These are phyloP conservation scores for Trisateles emortualis DNA, from an alignment of 2,888 invertebrate genomes.

Conservation along the genomic window DNA sequence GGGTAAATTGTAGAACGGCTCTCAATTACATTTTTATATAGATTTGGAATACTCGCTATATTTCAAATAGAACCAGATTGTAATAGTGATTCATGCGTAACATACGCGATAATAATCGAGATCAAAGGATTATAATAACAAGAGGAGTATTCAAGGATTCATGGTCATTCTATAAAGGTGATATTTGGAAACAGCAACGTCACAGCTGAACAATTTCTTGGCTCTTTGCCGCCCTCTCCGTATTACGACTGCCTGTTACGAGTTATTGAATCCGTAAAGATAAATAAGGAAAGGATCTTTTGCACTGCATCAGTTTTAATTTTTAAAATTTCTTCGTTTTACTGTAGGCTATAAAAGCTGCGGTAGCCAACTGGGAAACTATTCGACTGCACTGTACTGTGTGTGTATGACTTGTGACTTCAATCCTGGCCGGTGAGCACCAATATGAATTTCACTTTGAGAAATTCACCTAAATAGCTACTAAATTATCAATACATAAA, in stretches of 20 bases:
- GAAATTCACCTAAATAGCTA: too few species aligned
- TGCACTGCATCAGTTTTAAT: conserved; percentile 47
- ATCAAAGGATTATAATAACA: conserved; percentile 41
- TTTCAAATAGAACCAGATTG: background rate
- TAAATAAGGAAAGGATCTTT: conserved; percentile 54
- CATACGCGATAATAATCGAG: conserved; percentile 39
- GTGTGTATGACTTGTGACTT: too few species aligned
- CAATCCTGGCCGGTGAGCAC: too few species aligned
- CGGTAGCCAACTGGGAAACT: too few species aligned
- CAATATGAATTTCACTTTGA: too few species aligned
- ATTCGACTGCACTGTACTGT: too few species aligned
- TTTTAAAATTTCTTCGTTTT: too few species aligned
- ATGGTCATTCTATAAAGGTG: conserved; percentile 35
- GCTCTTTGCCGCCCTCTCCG: conserved; percentile 51
- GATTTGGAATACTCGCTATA: conserved; percentile 16
- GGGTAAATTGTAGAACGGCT: conserved; percentile 32
- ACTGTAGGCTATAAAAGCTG: too few species aligned
- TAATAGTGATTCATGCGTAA: conserved; percentile 29
- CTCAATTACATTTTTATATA: conserved; percentile 28
- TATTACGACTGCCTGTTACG: conserved; percentile 39
- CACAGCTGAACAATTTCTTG: conserved; percentile 50
- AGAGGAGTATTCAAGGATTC: conserved; percentile 31
- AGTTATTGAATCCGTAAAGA: conserved; percentile 44
- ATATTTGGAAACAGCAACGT: conserved; percentile 40
- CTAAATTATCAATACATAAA: too few species aligned